These are phyloP conservation scores for Oligia strigilis DNA, from an alignment of 2,888 invertebrate species.

Conservation along the genomic window DNA sequence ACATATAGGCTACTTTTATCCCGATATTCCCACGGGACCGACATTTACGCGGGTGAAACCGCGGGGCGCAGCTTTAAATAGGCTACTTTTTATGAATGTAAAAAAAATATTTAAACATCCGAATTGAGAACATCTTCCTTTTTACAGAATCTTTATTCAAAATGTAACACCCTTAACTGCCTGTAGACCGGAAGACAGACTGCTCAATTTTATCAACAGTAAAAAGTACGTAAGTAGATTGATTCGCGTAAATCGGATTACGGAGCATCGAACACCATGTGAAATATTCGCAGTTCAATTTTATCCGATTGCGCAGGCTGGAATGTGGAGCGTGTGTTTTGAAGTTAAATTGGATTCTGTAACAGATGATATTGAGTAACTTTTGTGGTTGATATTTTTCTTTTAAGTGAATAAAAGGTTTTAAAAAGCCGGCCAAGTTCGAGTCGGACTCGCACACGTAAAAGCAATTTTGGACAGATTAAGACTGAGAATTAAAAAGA, in stretches of 20 bases:
- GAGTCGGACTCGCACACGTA: too few species aligned
- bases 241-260: slow-evolving; percentile 47
- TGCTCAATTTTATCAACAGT: slow-evolving; percentile 10
- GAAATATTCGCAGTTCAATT: slow-evolving; percentile 32
- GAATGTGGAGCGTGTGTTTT: slow-evolving; percentile 10
- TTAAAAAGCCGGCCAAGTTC: not conserved
- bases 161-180: too few species aligned
- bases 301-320: slow-evolving; percentile 18
- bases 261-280: slow-evolving; percentile 7
- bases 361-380: not conserved
- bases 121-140: too few species aligned
- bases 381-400: not conserved
- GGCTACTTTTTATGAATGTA: too few species aligned
- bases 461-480: too few species aligned
- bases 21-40: too few species aligned
- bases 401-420: not conserved
- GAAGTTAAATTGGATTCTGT: slow-evolving; percentile 9
- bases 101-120: too few species aligned
- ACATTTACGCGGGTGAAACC: too few species aligned
- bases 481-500: too few species aligned
- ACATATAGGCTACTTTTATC: too few species aligned
- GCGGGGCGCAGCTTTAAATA: too few species aligned
- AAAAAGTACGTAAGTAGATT: slow-evolving; percentile 20
- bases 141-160: not conserved
- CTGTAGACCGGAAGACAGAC: slow-evolving; percentile 4